A percentile compares a stretch with the other conserved stretches of the same genome.
Evolutionary conservation across 2,113 vertebrate species (phyloP).

Genomic region (Menidia beryllina): DNA sequence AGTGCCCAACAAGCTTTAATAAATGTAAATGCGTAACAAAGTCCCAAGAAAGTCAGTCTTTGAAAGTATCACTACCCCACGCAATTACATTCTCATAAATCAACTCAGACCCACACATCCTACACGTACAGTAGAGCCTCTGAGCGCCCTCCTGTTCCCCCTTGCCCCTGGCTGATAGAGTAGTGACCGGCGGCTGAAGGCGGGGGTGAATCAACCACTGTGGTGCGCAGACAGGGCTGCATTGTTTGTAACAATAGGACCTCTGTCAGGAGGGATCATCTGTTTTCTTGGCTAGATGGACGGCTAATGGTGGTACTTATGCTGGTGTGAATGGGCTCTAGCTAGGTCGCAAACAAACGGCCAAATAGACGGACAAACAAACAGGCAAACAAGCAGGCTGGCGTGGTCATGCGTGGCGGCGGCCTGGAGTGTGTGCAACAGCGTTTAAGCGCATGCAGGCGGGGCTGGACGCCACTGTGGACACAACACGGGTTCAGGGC

Average conservation of each 20-base stretch:
- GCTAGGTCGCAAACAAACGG: constrained; percentile 57
- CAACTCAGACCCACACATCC: constrained; percentile 43
- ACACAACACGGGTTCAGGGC: constrained; percentile 5
- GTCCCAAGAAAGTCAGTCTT: constrained; percentile 10
- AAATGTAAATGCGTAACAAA: constrained; percentile 18
- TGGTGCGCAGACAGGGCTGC: constrained; percentile 60
- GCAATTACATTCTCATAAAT: constrained; percentile 54
- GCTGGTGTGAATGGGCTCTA: constrained; percentile 60
- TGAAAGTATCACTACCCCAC: constrained; percentile 39
- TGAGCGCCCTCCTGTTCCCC: constrained; percentile 33
- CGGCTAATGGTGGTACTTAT: constrained; percentile 76
- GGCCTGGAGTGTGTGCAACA: neutral
- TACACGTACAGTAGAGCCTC: constrained; percentile 37
- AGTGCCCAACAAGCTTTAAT: neutral
- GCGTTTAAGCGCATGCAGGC: neutral
- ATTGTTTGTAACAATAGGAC: constrained; percentile 77
- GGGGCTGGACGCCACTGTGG: neutral
- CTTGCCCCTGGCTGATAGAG: constrained; percentile 58
- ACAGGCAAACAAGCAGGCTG: constrained; percentile 41
- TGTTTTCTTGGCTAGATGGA: constrained; percentile 78
- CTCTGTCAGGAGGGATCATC: constrained; percentile 77
- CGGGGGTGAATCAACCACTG: constrained; percentile 68
- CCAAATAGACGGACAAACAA: constrained; percentile 61
- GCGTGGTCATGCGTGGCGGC: constrained; percentile 19
- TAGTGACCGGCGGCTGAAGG: constrained; percentile 62